Base-by-base conservation (phyloP, 2,888 invertebrate genomes). In the Stenodera caucasica region DNA sequence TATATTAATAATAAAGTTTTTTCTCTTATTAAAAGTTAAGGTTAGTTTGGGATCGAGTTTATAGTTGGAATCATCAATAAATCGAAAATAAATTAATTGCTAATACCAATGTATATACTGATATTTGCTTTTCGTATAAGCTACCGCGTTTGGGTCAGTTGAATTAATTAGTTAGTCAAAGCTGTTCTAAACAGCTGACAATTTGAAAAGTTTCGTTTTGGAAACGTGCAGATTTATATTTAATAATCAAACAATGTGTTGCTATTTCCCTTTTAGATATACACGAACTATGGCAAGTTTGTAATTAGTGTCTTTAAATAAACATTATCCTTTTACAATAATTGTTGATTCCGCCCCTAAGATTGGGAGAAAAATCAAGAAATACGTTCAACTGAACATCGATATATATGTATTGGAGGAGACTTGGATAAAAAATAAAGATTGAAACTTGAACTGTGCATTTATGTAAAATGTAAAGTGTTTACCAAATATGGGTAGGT, bases 161-260 rank as follows among this genome's bases (percentile, higher is more conserved):
- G 70, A 70, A 74, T 74, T 75, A 75, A 75, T 75, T 75, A 75
- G 74, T 70, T 63, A 49, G 60, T 60, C 62, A 71, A 73, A 72
- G 72, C 75, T 70, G 74, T 75, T 75, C 69, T 61, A 72, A 75
- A 75, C 75, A 75, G 75, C 74, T 75, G 75, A 75, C 75, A 75
- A 73, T 74, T 70, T 72, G 73, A 70, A 75, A 75, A 75, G 71
- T 75, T 75, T 67, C 66, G 65, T 63, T 65, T 64, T 63, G 60
- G 59, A 70, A 65, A 65, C 61, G 66, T 65, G 69, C 70, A 70
- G 71, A 73, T 74, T 73, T 72, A 71, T 75, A 74, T 74, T 75
- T 73, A 71, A 74, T 74, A 72, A 72, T 74, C 73, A 71, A 75
- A 75, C 73, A 74, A 70, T 71, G 69, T 72, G 75, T 73, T 70